phyloP scores from a whole-genome alignment of 2,797 vertebrate genomes.

The Phataginus tetradactyla region DNA sequence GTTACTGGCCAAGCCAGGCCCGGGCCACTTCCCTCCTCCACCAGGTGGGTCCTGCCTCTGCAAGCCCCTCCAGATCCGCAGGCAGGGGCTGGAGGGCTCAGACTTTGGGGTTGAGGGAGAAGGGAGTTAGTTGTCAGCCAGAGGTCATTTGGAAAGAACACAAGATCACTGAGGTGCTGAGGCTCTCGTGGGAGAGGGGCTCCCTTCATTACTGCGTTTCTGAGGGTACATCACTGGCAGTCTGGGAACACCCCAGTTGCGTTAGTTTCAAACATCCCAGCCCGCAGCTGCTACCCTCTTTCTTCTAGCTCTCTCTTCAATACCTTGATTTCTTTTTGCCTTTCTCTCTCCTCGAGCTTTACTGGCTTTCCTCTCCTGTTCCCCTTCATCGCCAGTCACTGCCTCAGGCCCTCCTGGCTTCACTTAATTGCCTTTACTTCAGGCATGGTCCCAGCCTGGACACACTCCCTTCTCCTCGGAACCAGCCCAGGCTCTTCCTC shows the following conservation, averaged over 20 bases:
- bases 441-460: not conserved
- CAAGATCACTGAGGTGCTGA: not conserved
- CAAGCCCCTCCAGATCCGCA: not conserved
- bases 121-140: not conserved
- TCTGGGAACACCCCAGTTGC: not conserved
- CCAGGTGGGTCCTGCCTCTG: not conserved
- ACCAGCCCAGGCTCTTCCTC: not conserved
- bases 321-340: not conserved
- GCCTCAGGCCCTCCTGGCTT: constrained; percentile 29
- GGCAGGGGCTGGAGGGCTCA: not conserved
- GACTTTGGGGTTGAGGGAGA: not conserved
- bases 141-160: not conserved
- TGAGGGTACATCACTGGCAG: not conserved
- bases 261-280: not conserved
- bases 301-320: not conserved
- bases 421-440: constrained; percentile 57
- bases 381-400: not conserved
- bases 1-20: not conserved
- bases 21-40: not conserved
- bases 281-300: not conserved
- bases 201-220: not conserved
- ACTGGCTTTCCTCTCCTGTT: not conserved
- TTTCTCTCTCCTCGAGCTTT: constrained; percentile 22
- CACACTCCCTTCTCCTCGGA: not conserved
- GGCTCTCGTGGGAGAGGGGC: not conserved